Evolutionary conservation across 2,113 vertebrate species (phyloP).

Genomic region (Ciconia stormi): DNA sequence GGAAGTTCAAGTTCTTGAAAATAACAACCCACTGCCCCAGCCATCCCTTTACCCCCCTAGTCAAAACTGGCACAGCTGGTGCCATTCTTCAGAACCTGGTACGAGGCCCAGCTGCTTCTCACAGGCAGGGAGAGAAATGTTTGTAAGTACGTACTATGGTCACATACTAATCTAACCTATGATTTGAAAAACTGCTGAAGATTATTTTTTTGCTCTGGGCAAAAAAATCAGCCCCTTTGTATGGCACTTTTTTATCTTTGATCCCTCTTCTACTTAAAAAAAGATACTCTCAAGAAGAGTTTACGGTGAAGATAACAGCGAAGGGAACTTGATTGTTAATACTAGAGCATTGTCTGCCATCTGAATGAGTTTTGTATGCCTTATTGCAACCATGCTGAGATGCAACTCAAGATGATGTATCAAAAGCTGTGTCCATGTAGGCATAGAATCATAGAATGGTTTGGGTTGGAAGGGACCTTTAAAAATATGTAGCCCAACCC

Average conservation of each 20-base stretch:
- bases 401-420: not conserved
- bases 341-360: not conserved
- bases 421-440: not conserved
- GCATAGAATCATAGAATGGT: not conserved
- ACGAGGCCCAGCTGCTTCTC: not conserved
- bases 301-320: not conserved
- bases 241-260: not conserved
- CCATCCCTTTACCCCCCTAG: too few species aligned
- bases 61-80: not conserved
- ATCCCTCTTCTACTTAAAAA: not conserved
- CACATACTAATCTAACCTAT: not conserved
- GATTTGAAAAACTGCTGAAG: not conserved
- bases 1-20: not conserved
- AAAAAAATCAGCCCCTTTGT: not conserved
- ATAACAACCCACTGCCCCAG: rapidly evolving
- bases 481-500: not conserved
- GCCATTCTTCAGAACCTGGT: not conserved
- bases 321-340: not conserved
- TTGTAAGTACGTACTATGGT: not conserved
- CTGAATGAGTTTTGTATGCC: not conserved
- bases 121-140: not conserved
- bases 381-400: not conserved
- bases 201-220: not conserved
- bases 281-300: not conserved
- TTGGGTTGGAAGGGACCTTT: not conserved